phyloP scores from a whole-genome alignment of 2,888 invertebrate genomes.

The Chymomyza amoena region DNA sequence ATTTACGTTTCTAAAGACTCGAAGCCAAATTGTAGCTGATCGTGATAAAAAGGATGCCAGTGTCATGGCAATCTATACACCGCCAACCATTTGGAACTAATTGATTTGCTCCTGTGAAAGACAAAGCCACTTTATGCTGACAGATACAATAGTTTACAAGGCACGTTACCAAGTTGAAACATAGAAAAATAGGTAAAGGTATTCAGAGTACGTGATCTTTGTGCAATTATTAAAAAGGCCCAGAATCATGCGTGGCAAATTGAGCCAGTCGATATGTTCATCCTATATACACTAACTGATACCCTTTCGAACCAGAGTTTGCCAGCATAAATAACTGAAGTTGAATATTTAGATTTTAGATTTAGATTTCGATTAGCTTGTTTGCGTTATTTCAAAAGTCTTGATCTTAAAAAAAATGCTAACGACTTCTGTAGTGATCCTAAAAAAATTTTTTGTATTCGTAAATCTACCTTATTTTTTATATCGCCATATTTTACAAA shows the following conservation, averaged over 20 bases:
- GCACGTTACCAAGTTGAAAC: slow-evolving; percentile 22
- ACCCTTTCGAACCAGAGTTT: neutral
- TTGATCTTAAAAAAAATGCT: too few relatives aligned
- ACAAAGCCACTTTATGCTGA: slow-evolving; percentile 43
- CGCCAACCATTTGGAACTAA: slow-evolving; percentile 66
- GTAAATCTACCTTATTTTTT: too few relatives aligned
- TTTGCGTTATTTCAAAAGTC: too few relatives aligned
- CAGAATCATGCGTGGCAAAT: slow-evolving; percentile 65
- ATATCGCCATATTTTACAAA: too few relatives aligned
- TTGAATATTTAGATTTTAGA: too few relatives aligned
- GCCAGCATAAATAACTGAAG: too few relatives aligned
- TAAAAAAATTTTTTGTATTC: too few relatives aligned
- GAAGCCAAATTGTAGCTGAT: neutral
- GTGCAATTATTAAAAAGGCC: slow-evolving; percentile 48
- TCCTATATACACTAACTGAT: neutral
- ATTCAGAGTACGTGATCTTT: slow-evolving; percentile 45
- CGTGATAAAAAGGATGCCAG: slow-evolving; percentile 14
- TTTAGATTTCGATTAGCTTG: too few relatives aligned
- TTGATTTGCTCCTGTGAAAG: slow-evolving; percentile 62
- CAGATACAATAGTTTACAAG: slow-evolving; percentile 31
- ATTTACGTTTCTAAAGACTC: neutral
- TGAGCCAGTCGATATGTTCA: slow-evolving; percentile 35
- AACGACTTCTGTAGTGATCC: too few relatives aligned
- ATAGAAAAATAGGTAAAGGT: slow-evolving; percentile 12
- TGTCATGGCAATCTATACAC: slow-evolving; percentile 34